phyloP scores from a whole-genome alignment of 2,888 invertebrate species.

The Stenodema calcarata region DNA sequence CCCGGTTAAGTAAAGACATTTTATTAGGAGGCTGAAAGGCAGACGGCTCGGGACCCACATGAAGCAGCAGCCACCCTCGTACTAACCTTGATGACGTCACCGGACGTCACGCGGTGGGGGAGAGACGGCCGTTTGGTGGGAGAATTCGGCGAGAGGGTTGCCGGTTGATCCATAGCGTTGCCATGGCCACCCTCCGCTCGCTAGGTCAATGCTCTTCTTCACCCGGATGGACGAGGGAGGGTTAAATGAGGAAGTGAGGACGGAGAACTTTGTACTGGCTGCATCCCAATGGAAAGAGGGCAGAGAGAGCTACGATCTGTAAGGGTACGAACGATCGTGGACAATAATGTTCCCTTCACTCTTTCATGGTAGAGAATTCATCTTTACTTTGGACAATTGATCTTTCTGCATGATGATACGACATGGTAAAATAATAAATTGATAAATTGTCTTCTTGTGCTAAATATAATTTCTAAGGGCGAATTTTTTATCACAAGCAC shows the following conservation, averaged over 20 bases:
- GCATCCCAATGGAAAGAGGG: too few species aligned
- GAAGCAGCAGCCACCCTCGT: not conserved
- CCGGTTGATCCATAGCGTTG: constrained; percentile 15
- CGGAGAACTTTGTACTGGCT: not conserved
- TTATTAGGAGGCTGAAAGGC: not conserved
- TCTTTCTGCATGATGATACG: too few species aligned
- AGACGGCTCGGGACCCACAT: not conserved
- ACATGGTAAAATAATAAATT: too few species aligned
- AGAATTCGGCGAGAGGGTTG: not conserved
- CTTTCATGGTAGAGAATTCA: too few species aligned
- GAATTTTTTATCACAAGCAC: too few species aligned
- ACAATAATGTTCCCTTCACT: too few species aligned
- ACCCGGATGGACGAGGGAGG: not conserved
- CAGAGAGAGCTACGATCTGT: too few species aligned
- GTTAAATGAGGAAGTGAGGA: not conserved
- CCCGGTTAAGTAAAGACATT: too few species aligned
- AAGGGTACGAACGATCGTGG: too few species aligned
- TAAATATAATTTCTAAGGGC: too few species aligned
- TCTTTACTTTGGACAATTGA: too few species aligned
- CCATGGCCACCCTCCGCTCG: not conserved
- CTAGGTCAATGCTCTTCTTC: constrained; percentile 8
- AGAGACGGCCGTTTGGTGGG: not conserved
- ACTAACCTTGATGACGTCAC: not conserved
- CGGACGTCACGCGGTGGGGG: not conserved
- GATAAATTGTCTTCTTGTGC: too few species aligned